Evolutionary conservation across 2,888 invertebrate genomes (phyloP).

Genomic region (Orthosia gracilis): DNA sequence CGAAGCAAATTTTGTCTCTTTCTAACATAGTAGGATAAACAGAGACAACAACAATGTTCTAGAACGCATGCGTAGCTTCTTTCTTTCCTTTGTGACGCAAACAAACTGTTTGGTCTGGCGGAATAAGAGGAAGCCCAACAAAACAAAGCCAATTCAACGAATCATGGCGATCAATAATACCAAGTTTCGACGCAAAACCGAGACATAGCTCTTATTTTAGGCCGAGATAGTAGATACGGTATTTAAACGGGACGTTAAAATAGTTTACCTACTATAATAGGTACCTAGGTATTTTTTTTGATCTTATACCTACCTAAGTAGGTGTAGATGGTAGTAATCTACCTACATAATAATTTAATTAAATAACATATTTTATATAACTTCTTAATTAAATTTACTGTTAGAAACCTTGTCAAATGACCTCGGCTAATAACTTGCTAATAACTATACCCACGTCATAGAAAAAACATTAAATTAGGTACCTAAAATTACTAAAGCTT

Average conservation of each 20-base stretch:
- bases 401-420: slow-evolving; percentile 7
- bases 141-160: slow-evolving; percentile 63
- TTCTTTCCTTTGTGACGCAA: slow-evolving; percentile 75
- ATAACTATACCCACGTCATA: background rate
- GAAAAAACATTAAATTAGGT: background rate
- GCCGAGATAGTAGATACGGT: background rate
- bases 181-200: slow-evolving; percentile 37
- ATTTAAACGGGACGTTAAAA: background rate
- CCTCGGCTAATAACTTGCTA: background rate
- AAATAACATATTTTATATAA: background rate
- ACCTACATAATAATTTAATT: background rate
- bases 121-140: slow-evolving; percentile 62
- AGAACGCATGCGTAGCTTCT: slow-evolving; percentile 73
- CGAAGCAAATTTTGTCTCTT: slow-evolving; percentile 69
- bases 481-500: no score
- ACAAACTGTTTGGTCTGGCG: slow-evolving; percentile 53
- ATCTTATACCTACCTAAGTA: background rate
- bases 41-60: slow-evolving; percentile 72
- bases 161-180: slow-evolving; percentile 63
- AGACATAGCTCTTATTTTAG: slow-evolving; percentile 9
- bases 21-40: slow-evolving; percentile 49
- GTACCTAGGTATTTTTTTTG: background rate
- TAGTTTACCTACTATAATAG: background rate
- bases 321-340: no score
- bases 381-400: background rate